Base-by-base conservation (phyloP, 2,888 invertebrate species). In the Darwinula stevensoni region DNA sequence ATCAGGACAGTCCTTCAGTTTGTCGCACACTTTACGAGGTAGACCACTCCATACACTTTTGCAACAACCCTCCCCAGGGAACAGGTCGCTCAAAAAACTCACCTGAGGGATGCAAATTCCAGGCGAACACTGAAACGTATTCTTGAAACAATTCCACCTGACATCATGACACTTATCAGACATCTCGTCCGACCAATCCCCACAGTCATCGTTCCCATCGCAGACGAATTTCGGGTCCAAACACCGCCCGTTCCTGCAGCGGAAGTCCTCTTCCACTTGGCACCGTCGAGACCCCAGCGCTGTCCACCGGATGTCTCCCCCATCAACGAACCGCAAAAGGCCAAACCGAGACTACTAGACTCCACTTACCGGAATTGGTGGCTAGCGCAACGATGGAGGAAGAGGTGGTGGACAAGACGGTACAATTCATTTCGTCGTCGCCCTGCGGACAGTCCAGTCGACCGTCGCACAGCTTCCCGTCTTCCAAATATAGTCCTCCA, bases 11-110 rank as follows among this genome's bases (percentile, higher is more conserved):
- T 22, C 22, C n/a, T 22, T n/a, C 22, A 22, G 9, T 22, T 22
- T 22, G n/a, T 22, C 22, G 22, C 22, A 22, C 22, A 22, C 22
- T 22, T 22, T n/a, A n/a, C n/a, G n/a, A n/a, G n/a, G n/a, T n/a
- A n/a, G n/a, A n/a, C n/a, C n/a, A n/a, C n/a, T n/a, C n/a, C n/a
- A n/a, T n/a, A n/a, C n/a, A n/a, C n/a, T n/a, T n/a, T n/a, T n/a
- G n/a, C n/a, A n/a, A n/a, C n/a, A n/a, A n/a, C n/a, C n/a, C n/a
- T n/a, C n/a, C n/a, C n/a, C n/a, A n/a, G n/a, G n/a, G n/a, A n/a
- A n/a, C n/a, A n/a, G n/a, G n/a, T n/a, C n/a, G n/a, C n/a, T n/a
- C n/a, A n/a, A n/a, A n/a, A n/a, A n/a, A n/a, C n/a, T n/a, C n/a
- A n/a, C n/a, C n/a, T n/a, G n/a, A n/a, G n/a, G n/a, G n/a, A n/a